phyloP scores from a whole-genome alignment of 2,113 vertebrate species.

The Aegypius monachus region DNA sequence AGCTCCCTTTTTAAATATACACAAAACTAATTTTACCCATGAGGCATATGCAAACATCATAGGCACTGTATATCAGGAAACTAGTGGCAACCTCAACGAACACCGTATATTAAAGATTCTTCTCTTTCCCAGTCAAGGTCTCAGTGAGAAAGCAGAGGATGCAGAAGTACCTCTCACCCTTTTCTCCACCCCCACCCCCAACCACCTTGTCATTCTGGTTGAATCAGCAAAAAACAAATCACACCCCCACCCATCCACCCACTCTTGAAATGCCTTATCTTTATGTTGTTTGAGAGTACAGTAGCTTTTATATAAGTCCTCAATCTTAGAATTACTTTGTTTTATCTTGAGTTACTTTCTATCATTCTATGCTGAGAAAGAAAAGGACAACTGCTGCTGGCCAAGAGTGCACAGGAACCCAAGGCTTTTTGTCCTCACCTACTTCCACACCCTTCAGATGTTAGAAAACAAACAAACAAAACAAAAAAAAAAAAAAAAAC shows the following conservation, averaged over 20 bases:
- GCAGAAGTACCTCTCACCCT: neutral
- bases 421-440: neutral
- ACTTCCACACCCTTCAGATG: neutral
- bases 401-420: neutral
- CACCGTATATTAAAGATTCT: neutral
- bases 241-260: neutral
- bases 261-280: neutral
- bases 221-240: neutral
- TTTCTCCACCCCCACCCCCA: no score
- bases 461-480: no score
- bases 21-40: neutral
- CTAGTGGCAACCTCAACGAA: neutral
- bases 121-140: neutral
- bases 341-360: neutral
- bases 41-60: neutral
- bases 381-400: neutral
- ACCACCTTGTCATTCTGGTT: neutral
- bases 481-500: neutral
- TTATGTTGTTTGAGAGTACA: neutral
- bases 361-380: neutral
- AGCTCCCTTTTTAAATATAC: neutral
- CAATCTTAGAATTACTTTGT: neutral
- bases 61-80: neutral
- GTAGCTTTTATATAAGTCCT: neutral
- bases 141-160: neutral